phyloP scores from a whole-genome alignment of 2,113 vertebrate species.

The Ptyas mucosa region DNA sequence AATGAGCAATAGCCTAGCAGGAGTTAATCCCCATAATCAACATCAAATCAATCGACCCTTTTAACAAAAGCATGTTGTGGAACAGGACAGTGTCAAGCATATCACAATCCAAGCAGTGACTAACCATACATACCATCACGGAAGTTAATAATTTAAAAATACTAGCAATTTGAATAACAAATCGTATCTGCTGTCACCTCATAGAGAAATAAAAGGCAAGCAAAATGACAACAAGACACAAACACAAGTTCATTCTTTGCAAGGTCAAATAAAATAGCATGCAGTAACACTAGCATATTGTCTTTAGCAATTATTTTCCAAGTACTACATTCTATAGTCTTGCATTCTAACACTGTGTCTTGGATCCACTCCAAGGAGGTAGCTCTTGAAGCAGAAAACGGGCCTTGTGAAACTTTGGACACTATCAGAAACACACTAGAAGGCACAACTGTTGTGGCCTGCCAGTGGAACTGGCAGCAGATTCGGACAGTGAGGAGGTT shows the following conservation, averaged over 20 bases:
- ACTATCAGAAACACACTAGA: neutral
- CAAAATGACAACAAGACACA: neutral
- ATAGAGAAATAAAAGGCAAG: neutral
- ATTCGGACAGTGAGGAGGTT: no score
- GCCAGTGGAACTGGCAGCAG: no score
- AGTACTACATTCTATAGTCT: neutral
- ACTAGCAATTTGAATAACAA: neutral
- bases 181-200: neutral
- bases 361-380: neutral
- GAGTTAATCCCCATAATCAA: neutral
- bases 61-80: neutral
- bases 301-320: neutral
- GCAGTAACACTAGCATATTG: rapidly evolving
- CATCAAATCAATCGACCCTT: neutral
- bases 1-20: neutral
- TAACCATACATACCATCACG: neutral
- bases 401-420: neutral
- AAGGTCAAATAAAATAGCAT: neutral
- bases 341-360: neutral
- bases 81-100: neutral
- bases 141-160: neutral
- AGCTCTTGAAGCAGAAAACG: neutral
- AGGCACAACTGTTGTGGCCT: neutral
- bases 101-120: neutral
- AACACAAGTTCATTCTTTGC: neutral